Evolutionary conservation across 1,140 invertebrate genomes (phyloP), one percentile per base, ranked within the genome.

Genomic region (Mya arenaria): DNA sequence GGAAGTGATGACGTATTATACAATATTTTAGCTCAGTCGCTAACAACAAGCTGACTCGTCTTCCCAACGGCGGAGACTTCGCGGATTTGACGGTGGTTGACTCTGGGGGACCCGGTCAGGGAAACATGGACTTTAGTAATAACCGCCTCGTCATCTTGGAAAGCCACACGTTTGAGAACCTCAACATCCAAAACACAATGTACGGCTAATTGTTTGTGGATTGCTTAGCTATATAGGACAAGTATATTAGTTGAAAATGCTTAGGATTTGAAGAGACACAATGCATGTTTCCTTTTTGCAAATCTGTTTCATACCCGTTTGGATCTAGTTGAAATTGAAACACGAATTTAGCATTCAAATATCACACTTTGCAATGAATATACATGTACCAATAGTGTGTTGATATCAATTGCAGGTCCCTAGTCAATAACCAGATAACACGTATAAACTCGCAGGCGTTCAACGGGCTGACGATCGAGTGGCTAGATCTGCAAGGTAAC

Each of bases 11-110:
- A n/a, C n/a, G n/a, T n/a, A n/a, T n/a, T n/a, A n/a, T n/a, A n/a
- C n/a, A n/a, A n/a, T 48, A 25, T 84, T 84, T 34, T 48, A 89
- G 88, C 3, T 58, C 73, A 17, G 44, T 89, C 4, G 32, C 77
- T 17, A 62, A 84, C 58, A 89, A 89, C 71, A 83, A 82, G 19
- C 48, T 89, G 36, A 88, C 86, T 8, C 28, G n/a, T 34, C 62
- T 88, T 23, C 88, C 88, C 13, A 80, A 71, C 55, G 84, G 83
- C 30, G 87, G 86, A n/a, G 88, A 89, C 44, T 89, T 89, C 62
- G 62, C 71, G 17, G 83, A 87, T 39, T 48, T 87, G 19, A 28
- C 66, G 0, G 71, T 88, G 8, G 28, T 62, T 4, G 56, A 82
- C 32, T 41, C 60, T 13, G 74, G 74, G 0, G 62, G 66, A 19